These are phyloP conservation scores for Drosophila takahashii DNA, from an alignment of 1,140 invertebrate genomes.

Conservation along the genomic window DNA sequence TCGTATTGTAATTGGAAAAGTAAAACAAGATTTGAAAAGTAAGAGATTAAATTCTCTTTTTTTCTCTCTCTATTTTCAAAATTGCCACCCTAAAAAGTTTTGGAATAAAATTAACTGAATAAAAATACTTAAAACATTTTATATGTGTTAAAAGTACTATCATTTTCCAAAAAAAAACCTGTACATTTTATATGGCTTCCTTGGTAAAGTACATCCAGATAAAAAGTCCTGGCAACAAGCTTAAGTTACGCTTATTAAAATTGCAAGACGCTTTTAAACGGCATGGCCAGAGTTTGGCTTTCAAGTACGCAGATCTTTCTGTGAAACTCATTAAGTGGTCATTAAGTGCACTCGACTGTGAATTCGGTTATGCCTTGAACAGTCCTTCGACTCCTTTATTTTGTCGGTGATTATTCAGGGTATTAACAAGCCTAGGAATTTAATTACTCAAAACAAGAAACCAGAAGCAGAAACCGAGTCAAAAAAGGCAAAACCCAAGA, in stretches of 20 bases:
- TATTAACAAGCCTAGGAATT: constrained; percentile 49
- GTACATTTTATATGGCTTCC: background rate
- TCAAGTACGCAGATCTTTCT: constrained; percentile 9
- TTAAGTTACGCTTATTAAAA: constrained; percentile 34
- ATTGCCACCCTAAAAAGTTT: no score
- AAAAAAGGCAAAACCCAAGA: constrained; percentile 19
- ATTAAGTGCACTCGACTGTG: constrained; percentile 61
- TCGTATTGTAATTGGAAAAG: background rate
- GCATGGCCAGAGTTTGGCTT: constrained; percentile 2
- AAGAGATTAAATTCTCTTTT: no score
- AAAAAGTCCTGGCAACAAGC: constrained; percentile 6
- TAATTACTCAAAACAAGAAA: constrained; percentile 42
- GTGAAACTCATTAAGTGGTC: constrained; percentile 62
- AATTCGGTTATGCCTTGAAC: constrained; percentile 49
- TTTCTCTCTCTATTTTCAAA: no score
- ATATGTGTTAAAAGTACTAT: no score
- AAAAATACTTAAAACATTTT: no score
- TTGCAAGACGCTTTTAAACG: constrained; percentile 21
- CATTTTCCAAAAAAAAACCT: no score
- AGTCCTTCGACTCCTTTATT: constrained; percentile 42
- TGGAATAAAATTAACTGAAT: no score
- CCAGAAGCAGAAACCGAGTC: constrained; percentile 2
- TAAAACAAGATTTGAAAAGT: background rate
- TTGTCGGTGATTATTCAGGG: constrained; percentile 38
- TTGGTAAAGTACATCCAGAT: background rate